Conservation (phyloP, 2,888 invertebrate genomes). For the Hydrotaea cyrtoneurina region DNA sequence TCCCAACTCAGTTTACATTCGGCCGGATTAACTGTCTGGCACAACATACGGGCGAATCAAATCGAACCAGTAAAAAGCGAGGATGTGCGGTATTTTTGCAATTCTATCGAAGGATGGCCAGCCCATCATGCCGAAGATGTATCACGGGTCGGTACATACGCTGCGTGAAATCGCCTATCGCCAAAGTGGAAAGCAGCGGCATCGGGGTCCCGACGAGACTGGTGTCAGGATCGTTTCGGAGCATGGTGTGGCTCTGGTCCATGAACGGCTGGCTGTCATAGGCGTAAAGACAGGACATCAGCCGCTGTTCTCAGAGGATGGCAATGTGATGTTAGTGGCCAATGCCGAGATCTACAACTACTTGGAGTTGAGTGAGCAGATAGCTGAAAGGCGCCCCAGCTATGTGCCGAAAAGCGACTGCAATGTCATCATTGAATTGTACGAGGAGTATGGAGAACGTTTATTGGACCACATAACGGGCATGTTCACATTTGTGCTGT, state of each 20-base stretch:
- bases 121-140: conserved; percentile 71
- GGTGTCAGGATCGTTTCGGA: conserved; percentile 75
- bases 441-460: conserved; percentile 75
- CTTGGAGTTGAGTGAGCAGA: conserved; percentile 75
- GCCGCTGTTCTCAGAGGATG: conserved; percentile 76
- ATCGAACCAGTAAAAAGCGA: background rate
- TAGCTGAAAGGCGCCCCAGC: conserved; percentile 73
- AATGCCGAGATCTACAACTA: conserved; percentile 81
- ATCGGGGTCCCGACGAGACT: conserved; percentile 80
- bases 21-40: background rate
- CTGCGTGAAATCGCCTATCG: conserved; percentile 78
- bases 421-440: conserved; percentile 79
- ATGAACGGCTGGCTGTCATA: conserved; percentile 78
- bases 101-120: conserved; percentile 77
- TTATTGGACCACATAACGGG: conserved; percentile 77
- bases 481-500: conserved; percentile 79
- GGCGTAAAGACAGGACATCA: conserved; percentile 78
- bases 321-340: conserved; percentile 75
- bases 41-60: background rate
- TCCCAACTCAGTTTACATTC: background rate
- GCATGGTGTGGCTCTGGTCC: conserved; percentile 77
- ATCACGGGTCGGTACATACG: conserved; percentile 71
- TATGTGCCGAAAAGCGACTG: conserved; percentile 79
- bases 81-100: conserved; percentile 80
- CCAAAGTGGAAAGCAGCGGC: conserved; percentile 78